A percentile compares a stretch with the other conserved stretches of the same genome.
phyloP scores from a whole-genome alignment of 2,888 invertebrate species.

The Acanthosepion pharaonis region DNA sequence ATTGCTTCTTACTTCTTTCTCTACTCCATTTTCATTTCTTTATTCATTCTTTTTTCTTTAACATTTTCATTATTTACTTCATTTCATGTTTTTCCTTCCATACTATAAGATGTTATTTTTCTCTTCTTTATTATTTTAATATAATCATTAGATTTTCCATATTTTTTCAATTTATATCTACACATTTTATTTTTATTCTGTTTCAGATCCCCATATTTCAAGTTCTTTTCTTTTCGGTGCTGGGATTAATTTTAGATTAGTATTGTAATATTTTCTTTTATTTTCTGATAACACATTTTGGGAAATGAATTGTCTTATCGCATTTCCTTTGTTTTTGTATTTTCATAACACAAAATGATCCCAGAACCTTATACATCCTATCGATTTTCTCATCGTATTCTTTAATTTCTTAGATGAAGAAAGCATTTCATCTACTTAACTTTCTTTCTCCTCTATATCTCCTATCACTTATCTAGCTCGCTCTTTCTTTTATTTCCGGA shows the following conservation, averaged over 20 bases:
- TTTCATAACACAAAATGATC: not conserved
- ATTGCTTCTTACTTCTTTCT: too few relatives aligned
- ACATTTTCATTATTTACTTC: too few relatives aligned
- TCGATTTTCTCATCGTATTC: not conserved
- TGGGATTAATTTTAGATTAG: too few relatives aligned
- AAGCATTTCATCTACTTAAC: not conserved
- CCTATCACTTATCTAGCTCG: too few relatives aligned
- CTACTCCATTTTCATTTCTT: too few relatives aligned
- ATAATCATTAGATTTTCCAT: not conserved
- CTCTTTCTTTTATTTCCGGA: too few relatives aligned
- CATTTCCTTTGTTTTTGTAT: not conserved
- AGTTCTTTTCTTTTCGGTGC: not conserved
- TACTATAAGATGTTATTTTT: too few relatives aligned
- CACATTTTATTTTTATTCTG: not conserved
- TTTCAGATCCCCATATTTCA: not conserved
- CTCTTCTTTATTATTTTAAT: not conserved
- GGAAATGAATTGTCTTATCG: constrained; percentile 1
- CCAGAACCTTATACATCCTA: not conserved
- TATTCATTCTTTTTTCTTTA: too few relatives aligned
- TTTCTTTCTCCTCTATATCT: not conserved
- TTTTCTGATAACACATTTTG: not conserved
- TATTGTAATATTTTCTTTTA: not conserved
- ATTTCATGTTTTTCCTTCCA: too few relatives aligned
- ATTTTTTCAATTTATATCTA: not conserved
- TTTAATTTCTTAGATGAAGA: not conserved